Evolutionary conservation across 1,140 invertebrate species (phyloP), one percentile per base, ranked within the genome.

Genomic region (Heliothis subflexa): DNA sequence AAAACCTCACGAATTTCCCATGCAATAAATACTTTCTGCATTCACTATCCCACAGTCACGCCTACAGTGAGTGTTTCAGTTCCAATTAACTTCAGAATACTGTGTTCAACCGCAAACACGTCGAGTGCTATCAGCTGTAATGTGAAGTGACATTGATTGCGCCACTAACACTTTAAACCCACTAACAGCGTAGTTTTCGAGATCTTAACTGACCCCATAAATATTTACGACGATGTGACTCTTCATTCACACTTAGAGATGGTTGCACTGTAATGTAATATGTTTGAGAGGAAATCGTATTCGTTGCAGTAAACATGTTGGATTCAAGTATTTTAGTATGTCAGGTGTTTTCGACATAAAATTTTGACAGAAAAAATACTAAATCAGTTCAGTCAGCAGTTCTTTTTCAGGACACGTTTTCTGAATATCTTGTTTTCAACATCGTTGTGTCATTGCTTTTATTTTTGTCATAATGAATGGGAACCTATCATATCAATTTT

Each of bases 61-160:
- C 21, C 14, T 5, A 40, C 16, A 64, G 14, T 4, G 14, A 66
- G 18, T 21, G 47, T 18, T 40, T 66, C 66, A 25, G 28, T 70
- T 52, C 13, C 21, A 70, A 70, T 70, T 70, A 50, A 70, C 40
- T 66, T 66, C 40, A 66, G 40, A 45, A 66, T 18, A 18, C 62
- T 13, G 66, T 70, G 21, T 70, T 21, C 3, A 0, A 70, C 16
- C 47, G 45, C 14, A 45, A 70, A 28, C 47, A 12, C 14, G 50
- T 70, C 47, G 47, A 50, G 21, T 16, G 21, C 64, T n/a, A 52
- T 16, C 33, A 21, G 28, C 47, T 52, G 12, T 66, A 66, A 70
- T 70, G 47, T 52, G 21, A 25, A 70, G 18, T 70, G 64, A 68
- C 66, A 21, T 52, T 52, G 18, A 70, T 70, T 70, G 66, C 18